Evolutionary conservation across 1,140 invertebrate genomes (phyloP), one percentile per base, ranked within the genome.

Genomic region (Acromyrmex heyeri): DNA sequence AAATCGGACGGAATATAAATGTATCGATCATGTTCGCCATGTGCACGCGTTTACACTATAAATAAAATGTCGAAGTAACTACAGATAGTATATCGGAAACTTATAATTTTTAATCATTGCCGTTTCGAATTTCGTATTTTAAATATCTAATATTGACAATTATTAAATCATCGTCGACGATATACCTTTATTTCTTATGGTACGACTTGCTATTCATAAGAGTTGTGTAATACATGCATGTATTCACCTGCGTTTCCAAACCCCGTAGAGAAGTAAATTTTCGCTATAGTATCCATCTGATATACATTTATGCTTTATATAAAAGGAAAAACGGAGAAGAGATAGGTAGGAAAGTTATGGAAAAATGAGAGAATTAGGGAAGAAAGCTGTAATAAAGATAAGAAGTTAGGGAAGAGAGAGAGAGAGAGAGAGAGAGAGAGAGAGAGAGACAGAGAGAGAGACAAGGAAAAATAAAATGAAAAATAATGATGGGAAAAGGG

Each of bases 371-470:
- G 59, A 67, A 77, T 77, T 65, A 50, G 27, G 62, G 48, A 62
- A 76, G 27, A 24, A 85, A 48, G 38, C n/a, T 30, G 48, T 65
- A 85, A 79, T 59, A 86, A 86, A 77, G 69, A 85, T 85, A 76
- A 77, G 38, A 64, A 62, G 72, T 27, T 44, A 69, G n/a, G 16
- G 1, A 8, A 59, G 57, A 24, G 2, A 3, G 12, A 27, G 21
- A 64, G 6, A 59, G 59, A 62, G 18, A 62, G 14, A 75, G 6
- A 38, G 44, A 62, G 59, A 64, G 6, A 38, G 44, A 24, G 24
- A 24, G 24, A 24, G 8, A 85, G 21, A 53, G 34, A 34, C 0
- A 34, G 34, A 34, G 24, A 85, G 6, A 38, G 44, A 62, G 59
- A 64, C 27, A 16, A 10, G 16, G 21, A 27, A 38, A 34, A 59